Evolutionary conservation across 2,888 invertebrate species (phyloP).

Genomic region (Galeopsomyia nigrocyanea): DNA sequence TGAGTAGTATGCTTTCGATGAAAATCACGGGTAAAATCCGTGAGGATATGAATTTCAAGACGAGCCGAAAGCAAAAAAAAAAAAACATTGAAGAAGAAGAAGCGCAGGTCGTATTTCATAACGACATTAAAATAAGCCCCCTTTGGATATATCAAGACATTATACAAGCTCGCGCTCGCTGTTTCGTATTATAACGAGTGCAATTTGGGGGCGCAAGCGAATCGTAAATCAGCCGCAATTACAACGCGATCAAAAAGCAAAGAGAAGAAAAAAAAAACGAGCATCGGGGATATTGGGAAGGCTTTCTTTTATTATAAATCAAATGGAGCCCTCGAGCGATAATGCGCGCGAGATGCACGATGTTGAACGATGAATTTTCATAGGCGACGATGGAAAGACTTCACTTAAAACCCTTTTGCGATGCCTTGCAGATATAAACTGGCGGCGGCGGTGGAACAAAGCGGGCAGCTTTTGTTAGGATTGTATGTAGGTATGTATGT

Average conservation of each 20-base stretch:
- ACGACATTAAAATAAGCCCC: slow-evolving; percentile 30
- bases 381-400: slow-evolving; percentile 10
- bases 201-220: slow-evolving; percentile 29
- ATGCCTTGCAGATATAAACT: too few species aligned
- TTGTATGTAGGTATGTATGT: background rate
- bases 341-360: background rate
- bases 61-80: too few species aligned
- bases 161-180: slow-evolving; percentile 14
- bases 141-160: slow-evolving; percentile 32
- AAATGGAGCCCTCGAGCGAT: slow-evolving; percentile 7
- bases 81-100: too few species aligned
- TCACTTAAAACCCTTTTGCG: too few species aligned
- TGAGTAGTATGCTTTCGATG: background rate
- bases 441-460: background rate
- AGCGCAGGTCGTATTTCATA: background rate
- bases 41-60: too few species aligned
- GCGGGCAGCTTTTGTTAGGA: slow-evolving; percentile 4
- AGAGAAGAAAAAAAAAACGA: background rate
- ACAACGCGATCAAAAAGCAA: slow-evolving; percentile 2
- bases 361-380: slow-evolving; percentile 30
- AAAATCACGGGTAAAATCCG: too few species aligned
- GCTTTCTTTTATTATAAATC: slow-evolving; percentile 34
- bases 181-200: background rate
- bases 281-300: background rate
- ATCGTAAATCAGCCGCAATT: slow-evolving; percentile 39